Evolutionary conservation across 2,888 invertebrate species (phyloP), one percentile per base, ranked within the genome.

Genomic region (Salticus scenicus): DNA sequence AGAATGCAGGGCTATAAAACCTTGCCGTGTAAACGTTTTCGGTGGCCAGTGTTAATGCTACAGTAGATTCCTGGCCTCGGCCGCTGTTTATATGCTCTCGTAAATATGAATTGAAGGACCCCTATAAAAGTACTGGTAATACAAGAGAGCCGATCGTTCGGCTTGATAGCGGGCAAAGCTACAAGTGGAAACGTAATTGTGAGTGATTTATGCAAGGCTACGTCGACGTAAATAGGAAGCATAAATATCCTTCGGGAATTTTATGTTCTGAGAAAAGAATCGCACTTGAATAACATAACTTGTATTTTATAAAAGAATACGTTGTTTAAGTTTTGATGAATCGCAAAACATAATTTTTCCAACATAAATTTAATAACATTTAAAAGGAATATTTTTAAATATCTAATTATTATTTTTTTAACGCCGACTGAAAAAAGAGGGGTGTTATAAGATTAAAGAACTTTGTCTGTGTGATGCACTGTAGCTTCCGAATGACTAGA

Each of bases 31-130:
- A 57, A n/a, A 64, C 10, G 31, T 64, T 67, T 30, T 41, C 27
- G 20, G 0, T 14, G 57, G 24, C 24, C 24, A 1, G 2, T 47
- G 66, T 71, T 41, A 79, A 70, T 28, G 28, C 41, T 42, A 64
- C 37, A 27, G 14, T 24, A 63, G 64, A 31, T 27, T 41, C 10
- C 17, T 20, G 41, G 42, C 24, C n/a, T 42, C 24, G 41, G 57
- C 20, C 31, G 10, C 28, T 30, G 66, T 73, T 80, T 80, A 80
- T 47, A 51, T 27, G 47, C 20, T 27, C 30, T 73, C 79, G 73
- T 80, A 73, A 80, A 80, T 80, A 80, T 80, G 79, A 80, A 80
- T 80, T 72, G 79, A 73, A 80, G 31, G 72, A 33, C 66, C 41
- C 67, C 64, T 73, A 66, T 80, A 80, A 80, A 80, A 79, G n/a